Percentiles rank a stretch among this genome's conserved stretches.
Evolutionary conservation across 2,888 invertebrate species (phyloP).

Genomic region (Tetheella fluctuosa): DNA sequence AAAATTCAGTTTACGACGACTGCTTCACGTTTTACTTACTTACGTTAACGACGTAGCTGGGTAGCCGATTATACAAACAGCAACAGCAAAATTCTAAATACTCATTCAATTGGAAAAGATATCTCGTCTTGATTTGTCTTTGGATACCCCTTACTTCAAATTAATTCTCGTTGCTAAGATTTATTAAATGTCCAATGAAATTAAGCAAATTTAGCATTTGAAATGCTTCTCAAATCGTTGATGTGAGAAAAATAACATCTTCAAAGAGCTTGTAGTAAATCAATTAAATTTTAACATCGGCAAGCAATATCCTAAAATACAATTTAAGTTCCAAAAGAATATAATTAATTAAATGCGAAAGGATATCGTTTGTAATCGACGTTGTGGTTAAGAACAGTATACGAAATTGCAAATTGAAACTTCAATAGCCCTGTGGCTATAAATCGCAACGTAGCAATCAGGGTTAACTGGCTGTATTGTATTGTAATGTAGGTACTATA

Average conservation of each 20-base stretch:
- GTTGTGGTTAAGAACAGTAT: not conserved
- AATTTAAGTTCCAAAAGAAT: not conserved
- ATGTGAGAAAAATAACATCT: conserved; percentile 2
- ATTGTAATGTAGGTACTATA: conserved; percentile 17
- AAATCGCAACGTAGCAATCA: conserved; percentile 3
- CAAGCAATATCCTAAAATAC: conserved; percentile 5
- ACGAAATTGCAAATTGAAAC: conserved; percentile 2
- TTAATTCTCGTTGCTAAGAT: not conserved
- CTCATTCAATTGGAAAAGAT: not conserved
- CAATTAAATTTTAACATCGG: not conserved
- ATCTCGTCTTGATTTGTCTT: too few species aligned
- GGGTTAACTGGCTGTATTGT: conserved; percentile 23
- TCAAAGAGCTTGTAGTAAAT: not conserved
- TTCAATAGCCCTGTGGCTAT: conserved; percentile 5
- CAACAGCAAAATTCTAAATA: too few species aligned
- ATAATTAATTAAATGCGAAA: not conserved
- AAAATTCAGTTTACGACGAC: too few species aligned
- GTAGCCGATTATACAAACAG: too few species aligned
- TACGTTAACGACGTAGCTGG: too few species aligned
- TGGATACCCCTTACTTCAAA: not conserved
- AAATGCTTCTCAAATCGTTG: not conserved
- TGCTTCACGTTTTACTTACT: too few species aligned
- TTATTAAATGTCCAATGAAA: not conserved
- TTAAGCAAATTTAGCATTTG: not conserved
- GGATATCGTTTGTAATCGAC: not conserved